Conservation (phyloP, 2,888 invertebrate genomes). For the Amiota mariae region DNA sequence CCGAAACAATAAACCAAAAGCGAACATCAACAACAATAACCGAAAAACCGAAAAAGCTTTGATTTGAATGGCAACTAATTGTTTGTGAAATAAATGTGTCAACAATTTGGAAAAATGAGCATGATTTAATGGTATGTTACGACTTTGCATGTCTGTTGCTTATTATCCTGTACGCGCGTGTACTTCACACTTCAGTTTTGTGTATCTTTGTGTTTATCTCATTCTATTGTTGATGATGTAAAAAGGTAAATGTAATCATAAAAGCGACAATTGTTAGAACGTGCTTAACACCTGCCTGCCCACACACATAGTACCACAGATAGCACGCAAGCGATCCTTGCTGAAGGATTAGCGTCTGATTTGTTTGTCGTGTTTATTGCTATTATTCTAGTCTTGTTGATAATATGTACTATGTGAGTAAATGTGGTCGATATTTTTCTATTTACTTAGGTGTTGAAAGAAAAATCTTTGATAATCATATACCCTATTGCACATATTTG, state of each 20-base stretch:
- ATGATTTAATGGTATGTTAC: not conserved
- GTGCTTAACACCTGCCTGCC: slow-evolving; percentile 7
- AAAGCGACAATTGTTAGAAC: slow-evolving; percentile 1
- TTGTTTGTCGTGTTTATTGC: not conserved
- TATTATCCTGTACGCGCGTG: not conserved
- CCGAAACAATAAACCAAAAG: not conserved
- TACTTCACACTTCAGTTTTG: not conserved
- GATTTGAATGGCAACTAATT: slow-evolving; percentile 25
- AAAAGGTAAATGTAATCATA: not conserved
- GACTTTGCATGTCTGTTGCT: not conserved
- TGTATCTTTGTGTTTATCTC: not conserved
- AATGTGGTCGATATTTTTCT: no score
- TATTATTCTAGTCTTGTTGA: not conserved
- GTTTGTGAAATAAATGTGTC: slow-evolving; percentile 12
- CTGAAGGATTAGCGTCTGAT: not conserved
- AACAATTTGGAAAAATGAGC: not conserved
- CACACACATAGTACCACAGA: not conserved
- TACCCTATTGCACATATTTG: no score
- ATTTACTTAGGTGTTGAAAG: no score
- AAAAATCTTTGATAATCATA: no score
- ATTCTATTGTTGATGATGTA: no score
- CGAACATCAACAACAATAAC: not conserved
- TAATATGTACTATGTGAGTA: no score
- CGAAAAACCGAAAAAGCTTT: not conserved
- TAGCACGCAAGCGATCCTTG: not conserved